A percentile compares a stretch with the other conserved stretches of the same genome.
Conservation (phyloP, 1,140 invertebrate species). For the Macrobrachium rosenbergii region DNA sequence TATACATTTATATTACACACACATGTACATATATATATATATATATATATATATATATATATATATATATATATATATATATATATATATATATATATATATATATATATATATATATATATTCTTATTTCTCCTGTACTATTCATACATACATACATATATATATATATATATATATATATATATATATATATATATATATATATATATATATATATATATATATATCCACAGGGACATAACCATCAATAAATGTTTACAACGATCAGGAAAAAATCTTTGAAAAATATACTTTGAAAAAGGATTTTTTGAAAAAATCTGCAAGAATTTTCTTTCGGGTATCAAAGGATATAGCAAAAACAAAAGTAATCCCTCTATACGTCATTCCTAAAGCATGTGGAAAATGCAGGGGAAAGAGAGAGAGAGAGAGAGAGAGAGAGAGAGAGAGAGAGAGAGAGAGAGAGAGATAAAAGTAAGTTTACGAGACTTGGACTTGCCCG, state of each 20-base stretch:
- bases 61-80: slow-evolving; percentile 3
- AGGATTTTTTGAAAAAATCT: no score
- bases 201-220: slow-evolving; percentile 19
- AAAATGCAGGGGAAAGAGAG: background rate
- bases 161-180: slow-evolving; percentile 22
- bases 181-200: slow-evolving; percentile 22
- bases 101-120: slow-evolving; percentile 2
- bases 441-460: slow-evolving; percentile 11
- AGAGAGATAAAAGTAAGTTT: background rate
- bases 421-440: slow-evolving; percentile 13
- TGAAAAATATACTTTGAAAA: no score
- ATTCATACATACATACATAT: background rate
- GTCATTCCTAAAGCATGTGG: no score
- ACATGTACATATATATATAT: background rate
- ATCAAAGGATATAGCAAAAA: no score
- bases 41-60: background rate
- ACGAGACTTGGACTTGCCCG: no score
- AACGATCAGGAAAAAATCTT: no score
- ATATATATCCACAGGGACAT: background rate
- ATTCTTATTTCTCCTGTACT: background rate
- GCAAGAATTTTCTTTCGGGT: no score
- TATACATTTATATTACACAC: background rate
- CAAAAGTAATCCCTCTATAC: no score
- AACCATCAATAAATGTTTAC: no score
- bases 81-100: slow-evolving; percentile 19